phyloP scores from a whole-genome alignment of 2,797 vertebrate species.

The Lithobates pipiens region DNA sequence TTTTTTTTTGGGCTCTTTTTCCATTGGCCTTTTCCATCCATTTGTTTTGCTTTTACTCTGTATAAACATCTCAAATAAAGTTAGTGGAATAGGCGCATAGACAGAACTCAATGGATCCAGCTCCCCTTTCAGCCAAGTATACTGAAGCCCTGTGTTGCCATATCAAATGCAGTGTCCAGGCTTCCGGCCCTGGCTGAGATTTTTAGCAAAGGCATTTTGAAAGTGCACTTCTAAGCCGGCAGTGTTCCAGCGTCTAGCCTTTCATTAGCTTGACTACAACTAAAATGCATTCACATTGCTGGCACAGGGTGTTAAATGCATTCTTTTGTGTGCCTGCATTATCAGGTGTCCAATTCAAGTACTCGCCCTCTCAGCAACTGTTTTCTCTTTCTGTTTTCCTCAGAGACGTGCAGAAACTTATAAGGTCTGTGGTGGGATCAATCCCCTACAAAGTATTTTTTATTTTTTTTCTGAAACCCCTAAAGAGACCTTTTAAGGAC shows the following conservation, averaged over 20 bases:
- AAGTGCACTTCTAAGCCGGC: slow-evolving; percentile 51
- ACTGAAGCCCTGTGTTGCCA: slow-evolving; percentile 43
- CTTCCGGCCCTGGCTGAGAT: slow-evolving; percentile 54
- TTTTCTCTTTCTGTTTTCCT: not conserved
- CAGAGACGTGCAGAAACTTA: not conserved
- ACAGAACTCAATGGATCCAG: slow-evolving; percentile 35
- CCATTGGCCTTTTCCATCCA: slow-evolving; percentile 5
- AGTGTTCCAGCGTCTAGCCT: slow-evolving; percentile 42
- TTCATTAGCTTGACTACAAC: slow-evolving; percentile 39
- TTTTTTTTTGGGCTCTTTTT: not conserved
- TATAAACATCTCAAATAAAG: slow-evolving; percentile 45
- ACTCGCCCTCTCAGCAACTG: not conserved
- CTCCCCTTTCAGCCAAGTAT: slow-evolving; percentile 46
- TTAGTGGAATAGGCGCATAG: slow-evolving; percentile 20
- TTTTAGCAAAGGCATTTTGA: slow-evolving; percentile 45
- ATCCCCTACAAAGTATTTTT: not conserved
- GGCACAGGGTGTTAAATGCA: slow-evolving; percentile 16
- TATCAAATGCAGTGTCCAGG: slow-evolving; percentile 34
- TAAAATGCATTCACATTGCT: slow-evolving; percentile 25
- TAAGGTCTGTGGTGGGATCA: not conserved
- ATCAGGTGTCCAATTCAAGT: slow-evolving; percentile 38
- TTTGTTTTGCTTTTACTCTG: slow-evolving; percentile 33
- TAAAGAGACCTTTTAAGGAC: too few species aligned
- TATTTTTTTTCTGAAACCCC: too few species aligned
- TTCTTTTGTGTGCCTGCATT: slow-evolving; percentile 20